Evolutionary conservation across 2,113 vertebrate genomes (phyloP).

Genomic region (Guaruba guarouba): DNA sequence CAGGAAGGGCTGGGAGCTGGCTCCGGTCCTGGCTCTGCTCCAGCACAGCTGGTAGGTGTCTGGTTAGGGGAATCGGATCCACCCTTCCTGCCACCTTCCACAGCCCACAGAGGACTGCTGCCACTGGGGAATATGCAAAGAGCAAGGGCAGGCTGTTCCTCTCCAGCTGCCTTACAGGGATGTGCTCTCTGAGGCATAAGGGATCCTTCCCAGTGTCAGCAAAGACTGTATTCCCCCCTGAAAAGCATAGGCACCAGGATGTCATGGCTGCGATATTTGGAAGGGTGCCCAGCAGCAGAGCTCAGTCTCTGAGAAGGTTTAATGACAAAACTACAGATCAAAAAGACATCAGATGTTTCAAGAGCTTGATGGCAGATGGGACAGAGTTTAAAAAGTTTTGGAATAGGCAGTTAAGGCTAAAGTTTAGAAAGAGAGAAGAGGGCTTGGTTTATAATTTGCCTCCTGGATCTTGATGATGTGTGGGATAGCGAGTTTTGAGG

Average conservation of each 20-base stretch:
- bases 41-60: background rate
- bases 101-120: fast-evolving
- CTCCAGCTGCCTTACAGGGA: fast-evolving
- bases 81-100: fast-evolving
- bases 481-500: background rate
- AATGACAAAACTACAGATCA: fast-evolving
- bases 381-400: background rate
- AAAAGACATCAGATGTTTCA: background rate
- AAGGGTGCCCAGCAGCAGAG: background rate
- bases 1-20: background rate
- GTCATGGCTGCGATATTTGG: fast-evolving
- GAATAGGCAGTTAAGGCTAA: background rate
- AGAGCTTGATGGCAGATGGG: background rate
- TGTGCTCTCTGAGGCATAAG: fast-evolving
- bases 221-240: background rate
- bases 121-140: fast-evolving
- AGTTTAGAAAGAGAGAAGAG: background rate
- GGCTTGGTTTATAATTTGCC: background rate
- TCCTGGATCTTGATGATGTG: background rate
- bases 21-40: background rate
- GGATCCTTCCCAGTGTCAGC: background rate
- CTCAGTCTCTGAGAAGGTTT: background rate
- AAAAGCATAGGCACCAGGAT: fast-evolving
- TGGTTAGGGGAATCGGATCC: background rate
- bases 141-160: background rate